Conservation (phyloP, 2,888 invertebrate genomes). For the Chydorus sphaericus region DNA sequence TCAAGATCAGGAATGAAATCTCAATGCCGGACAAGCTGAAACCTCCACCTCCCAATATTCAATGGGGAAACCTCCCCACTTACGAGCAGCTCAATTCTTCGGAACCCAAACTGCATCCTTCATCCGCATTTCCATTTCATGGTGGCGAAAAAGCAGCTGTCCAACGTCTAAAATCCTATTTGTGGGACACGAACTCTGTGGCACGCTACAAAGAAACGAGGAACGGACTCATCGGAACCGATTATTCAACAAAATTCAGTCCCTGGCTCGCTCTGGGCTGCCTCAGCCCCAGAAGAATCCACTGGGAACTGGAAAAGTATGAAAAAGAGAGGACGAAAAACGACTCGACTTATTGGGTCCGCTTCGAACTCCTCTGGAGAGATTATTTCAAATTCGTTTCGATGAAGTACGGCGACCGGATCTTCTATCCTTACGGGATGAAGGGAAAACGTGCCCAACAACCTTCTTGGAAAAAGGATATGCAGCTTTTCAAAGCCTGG, state of each 20-base stretch:
- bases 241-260: slow-evolving; percentile 19
- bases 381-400: slow-evolving; percentile 20
- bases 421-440: slow-evolving; percentile 20
- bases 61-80: slow-evolving; percentile 16
- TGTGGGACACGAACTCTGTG: slow-evolving; percentile 19
- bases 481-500: slow-evolving; percentile 19
- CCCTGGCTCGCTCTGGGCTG: slow-evolving; percentile 18
- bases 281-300: slow-evolving; percentile 17
- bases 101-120: slow-evolving; percentile 12
- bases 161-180: slow-evolving; percentile 24
- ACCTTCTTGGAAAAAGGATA: slow-evolving; percentile 19
- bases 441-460: slow-evolving; percentile 18
- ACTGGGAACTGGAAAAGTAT: slow-evolving; percentile 15
- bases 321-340: slow-evolving; percentile 16
- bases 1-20: slow-evolving; percentile 17
- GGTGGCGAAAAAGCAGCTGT: slow-evolving; percentile 29
- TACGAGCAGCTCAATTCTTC: slow-evolving; percentile 10
- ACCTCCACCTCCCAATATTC: slow-evolving; percentile 16
- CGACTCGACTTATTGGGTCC: slow-evolving; percentile 19
- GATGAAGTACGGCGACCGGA: slow-evolving; percentile 19
- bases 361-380: slow-evolving; percentile 19
- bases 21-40: slow-evolving; percentile 19
- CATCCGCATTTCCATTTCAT: slow-evolving; percentile 20
- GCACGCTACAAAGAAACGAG: slow-evolving; percentile 18
- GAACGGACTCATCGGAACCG: slow-evolving; percentile 17